These are phyloP conservation scores for Portevinia maculata DNA, from an alignment of 2,888 invertebrate species.

Conservation along the genomic window DNA sequence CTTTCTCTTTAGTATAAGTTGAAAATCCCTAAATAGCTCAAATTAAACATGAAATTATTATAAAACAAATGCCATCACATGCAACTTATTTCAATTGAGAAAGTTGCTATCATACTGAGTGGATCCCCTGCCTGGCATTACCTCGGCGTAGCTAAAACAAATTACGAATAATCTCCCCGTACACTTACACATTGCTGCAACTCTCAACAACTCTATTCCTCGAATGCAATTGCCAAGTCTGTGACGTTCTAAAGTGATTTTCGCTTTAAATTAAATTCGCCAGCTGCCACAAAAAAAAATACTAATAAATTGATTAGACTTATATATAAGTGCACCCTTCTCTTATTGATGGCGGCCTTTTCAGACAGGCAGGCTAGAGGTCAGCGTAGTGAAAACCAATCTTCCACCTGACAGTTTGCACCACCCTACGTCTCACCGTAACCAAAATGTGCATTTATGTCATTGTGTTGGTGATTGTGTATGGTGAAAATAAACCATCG, in stretches of 20 bases:
- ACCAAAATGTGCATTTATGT: neutral
- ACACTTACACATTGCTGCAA: slow-evolving; percentile 1
- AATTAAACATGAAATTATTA: neutral
- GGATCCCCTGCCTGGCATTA: too few relatives aligned
- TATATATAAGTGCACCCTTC: slow-evolving; percentile 56
- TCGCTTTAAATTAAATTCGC: slow-evolving; percentile 55
- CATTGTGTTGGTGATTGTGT: slow-evolving; percentile 5
- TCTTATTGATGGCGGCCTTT: slow-evolving; percentile 10
- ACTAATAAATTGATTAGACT: slow-evolving; percentile 57
- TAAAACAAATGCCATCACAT: too few relatives aligned
- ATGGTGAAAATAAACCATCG: slow-evolving; percentile 50
- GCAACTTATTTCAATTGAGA: too few relatives aligned
- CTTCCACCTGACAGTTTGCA: slow-evolving; percentile 42
- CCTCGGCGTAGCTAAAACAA: neutral
- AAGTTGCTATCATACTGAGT: too few relatives aligned
- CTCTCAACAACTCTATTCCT: slow-evolving; percentile 66
- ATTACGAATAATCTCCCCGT: slow-evolving; percentile 7
- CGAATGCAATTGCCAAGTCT: slow-evolving; percentile 57
- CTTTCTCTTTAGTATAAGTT: too few relatives aligned
- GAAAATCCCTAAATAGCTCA: too few relatives aligned
- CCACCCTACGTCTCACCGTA: neutral
- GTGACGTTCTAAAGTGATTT: slow-evolving; percentile 57
- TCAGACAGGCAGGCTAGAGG: slow-evolving; percentile 45
- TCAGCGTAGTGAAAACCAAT: slow-evolving; percentile 15
- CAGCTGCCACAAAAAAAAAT: slow-evolving; percentile 27